phyloP scores from a whole-genome alignment of 2,113 vertebrate genomes.

The Struthidea cinerea region DNA sequence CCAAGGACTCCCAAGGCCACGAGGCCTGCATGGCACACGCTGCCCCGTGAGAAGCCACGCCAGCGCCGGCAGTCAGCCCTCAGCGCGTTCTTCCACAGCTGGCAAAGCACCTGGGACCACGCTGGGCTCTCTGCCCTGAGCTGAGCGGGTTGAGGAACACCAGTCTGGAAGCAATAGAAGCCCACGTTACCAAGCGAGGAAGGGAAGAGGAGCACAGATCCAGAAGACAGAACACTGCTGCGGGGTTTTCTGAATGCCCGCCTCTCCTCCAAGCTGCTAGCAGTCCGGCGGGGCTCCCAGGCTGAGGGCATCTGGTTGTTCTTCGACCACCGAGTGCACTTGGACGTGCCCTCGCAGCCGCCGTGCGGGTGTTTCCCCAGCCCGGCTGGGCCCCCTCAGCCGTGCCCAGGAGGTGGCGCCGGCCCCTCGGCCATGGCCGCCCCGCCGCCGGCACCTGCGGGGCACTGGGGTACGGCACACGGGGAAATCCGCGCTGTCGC shows the following conservation, averaged over 20 bases:
- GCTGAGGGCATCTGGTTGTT: background rate
- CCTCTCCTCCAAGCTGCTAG: background rate
- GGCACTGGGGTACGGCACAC: accelerated
- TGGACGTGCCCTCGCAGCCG: background rate
- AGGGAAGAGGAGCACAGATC: background rate
- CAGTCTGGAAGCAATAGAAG: background rate
- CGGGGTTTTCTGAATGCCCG: background rate
- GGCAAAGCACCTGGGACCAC: background rate
- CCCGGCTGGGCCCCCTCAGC: background rate
- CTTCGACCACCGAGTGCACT: background rate
- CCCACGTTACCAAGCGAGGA: accelerated
- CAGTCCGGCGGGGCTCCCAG: background rate
- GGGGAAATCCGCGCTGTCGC: background rate
- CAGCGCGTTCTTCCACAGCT: accelerated
- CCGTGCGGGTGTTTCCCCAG: too few relatives aligned
- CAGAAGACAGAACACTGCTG: background rate
- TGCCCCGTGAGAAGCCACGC: accelerated
- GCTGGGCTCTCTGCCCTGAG: background rate
- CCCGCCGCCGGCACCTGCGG: background rate
- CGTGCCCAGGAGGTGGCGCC: slow-evolving; percentile 47
- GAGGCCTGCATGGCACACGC: accelerated
- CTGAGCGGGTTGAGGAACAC: background rate
- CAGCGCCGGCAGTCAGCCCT: background rate
- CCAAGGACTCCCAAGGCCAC: background rate
- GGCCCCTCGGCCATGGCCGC: background rate